Base-by-base conservation (phyloP, 2,113 vertebrate genomes). In the Taurulus bubalis region DNA sequence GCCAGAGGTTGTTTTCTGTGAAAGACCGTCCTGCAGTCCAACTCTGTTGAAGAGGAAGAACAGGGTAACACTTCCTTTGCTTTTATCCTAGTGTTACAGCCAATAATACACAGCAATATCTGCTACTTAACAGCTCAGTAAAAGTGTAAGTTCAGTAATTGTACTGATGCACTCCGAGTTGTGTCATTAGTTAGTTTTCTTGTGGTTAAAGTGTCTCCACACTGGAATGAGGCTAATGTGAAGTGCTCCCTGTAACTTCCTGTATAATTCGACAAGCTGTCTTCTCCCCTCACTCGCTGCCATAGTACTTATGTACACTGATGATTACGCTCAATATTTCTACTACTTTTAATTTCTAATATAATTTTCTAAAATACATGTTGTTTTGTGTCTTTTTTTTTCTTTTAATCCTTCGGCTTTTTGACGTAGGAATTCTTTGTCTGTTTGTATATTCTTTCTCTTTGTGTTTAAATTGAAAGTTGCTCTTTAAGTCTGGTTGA, bases 221-320 rank as follows among this genome's bases (percentile, higher is more conserved):
- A 18, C 76, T 70, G 77, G 72, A 64, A 64, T 71, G 68, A 76
- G 12, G 58, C 51, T 32, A 0, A 45, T 4, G 9, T 71, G 58
- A 70, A 6, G 71, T 34, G 45, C 15, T 42, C 8, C 77, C 70
- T 74, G 10, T 15, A 16, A 4, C 71, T 20, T 18, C 30, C 30
- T 49, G 40, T 56, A 60, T n/a, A 28, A 49, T 24, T 36, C 2
- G 67, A 24, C 58, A 16, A 40, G 26, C 24, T 0, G 56, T 58
- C 83, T 40, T 66, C 77, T 82, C 71, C 66, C 71, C 47, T 59
- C 58, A 5, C 71, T 65, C 49, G 6, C 65, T 71, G 77, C 82
- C 85, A 75, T 63, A 63, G 76, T 38, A 77, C 64, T 30, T 77
- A n/a, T 15, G 18, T 67, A 75, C 71, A 72, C 79, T 75, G 71